Evolutionary conservation across 2,113 vertebrate species (phyloP).

Genomic region (Cinclus mexicanus): DNA sequence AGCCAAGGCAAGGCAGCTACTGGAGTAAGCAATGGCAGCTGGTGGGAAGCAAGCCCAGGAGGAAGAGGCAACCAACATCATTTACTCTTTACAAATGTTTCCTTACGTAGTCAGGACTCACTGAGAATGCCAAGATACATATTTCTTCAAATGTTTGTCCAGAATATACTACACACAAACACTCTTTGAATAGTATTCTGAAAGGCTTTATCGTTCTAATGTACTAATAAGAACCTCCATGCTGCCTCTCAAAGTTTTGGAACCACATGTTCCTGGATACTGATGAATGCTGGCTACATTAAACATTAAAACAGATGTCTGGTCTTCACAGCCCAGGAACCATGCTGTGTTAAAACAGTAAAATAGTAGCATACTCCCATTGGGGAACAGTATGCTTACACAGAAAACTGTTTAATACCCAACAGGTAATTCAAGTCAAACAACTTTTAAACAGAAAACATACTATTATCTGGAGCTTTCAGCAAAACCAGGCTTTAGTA

Average conservation of each 20-base stretch:
- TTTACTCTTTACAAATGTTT: neutral
- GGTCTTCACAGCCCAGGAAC: slow-evolving; percentile 1
- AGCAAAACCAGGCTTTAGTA: neutral
- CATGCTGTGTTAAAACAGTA: neutral
- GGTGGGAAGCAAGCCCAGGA: neutral
- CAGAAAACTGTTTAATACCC: neutral
- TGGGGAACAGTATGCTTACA: neutral
- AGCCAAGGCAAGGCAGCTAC: neutral
- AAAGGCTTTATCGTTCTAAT: neutral
- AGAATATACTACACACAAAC: neutral
- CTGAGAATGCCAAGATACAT: neutral
- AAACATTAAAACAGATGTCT: neutral
- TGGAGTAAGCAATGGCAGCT: neutral
- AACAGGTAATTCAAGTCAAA: neutral
- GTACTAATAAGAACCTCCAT: neutral
- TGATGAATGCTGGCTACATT: neutral
- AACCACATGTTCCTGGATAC: neutral
- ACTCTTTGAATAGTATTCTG: neutral
- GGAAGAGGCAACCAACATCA: neutral
- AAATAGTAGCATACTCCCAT: neutral
- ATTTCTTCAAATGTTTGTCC: neutral
- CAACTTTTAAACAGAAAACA: neutral
- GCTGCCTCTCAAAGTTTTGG: neutral
- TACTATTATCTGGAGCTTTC: neutral
- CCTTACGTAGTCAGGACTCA: neutral